A percentile compares a stretch with the other conserved stretches of the same genome.
Conservation (phyloP, 92 coral and sea anemone species). For the Siderastrea radians region DNA sequence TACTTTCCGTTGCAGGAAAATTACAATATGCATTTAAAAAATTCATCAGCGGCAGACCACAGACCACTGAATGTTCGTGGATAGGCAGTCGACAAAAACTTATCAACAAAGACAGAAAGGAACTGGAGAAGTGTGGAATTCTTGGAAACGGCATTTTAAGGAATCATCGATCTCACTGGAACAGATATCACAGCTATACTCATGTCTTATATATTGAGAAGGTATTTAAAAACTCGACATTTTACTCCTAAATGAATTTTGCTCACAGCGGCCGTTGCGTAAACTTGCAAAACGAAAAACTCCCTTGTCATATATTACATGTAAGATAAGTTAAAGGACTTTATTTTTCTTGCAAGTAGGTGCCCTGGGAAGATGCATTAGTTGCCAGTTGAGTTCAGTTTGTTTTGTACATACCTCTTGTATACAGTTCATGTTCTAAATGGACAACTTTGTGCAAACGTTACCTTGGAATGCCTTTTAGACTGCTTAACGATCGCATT, state of each 20-base stretch:
- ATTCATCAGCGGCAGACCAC: constrained; percentile 1
- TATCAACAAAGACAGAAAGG: not conserved
- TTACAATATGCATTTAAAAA: constrained; percentile 29
- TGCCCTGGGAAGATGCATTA: not conserved
- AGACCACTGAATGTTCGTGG: not conserved
- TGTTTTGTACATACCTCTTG: not conserved
- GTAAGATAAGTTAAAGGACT: too few species aligned
- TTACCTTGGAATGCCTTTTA: not conserved
- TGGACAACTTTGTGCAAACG: constrained; percentile 15
- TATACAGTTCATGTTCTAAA: not conserved
- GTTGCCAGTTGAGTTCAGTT: not conserved
- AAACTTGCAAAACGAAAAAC: not conserved
- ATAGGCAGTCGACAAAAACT: not conserved
- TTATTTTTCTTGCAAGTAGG: too few species aligned
- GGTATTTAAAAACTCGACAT: constrained; percentile 3
- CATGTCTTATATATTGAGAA: not conserved
- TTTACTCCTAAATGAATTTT: not conserved
- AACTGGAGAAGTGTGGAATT: not conserved
- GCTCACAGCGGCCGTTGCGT: not conserved
- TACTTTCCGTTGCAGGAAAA: constrained; percentile 29
- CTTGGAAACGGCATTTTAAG: not conserved
- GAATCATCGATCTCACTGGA: not conserved
- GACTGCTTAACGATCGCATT: not conserved
- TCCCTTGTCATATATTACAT: not conserved
- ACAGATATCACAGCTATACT: not conserved